A percentile compares a stretch with the other conserved stretches of the same genome.
These are phyloP conservation scores for Cryptoblepharus egeriae DNA, from an alignment of 2,797 vertebrate genomes.

Conservation along the genomic window DNA sequence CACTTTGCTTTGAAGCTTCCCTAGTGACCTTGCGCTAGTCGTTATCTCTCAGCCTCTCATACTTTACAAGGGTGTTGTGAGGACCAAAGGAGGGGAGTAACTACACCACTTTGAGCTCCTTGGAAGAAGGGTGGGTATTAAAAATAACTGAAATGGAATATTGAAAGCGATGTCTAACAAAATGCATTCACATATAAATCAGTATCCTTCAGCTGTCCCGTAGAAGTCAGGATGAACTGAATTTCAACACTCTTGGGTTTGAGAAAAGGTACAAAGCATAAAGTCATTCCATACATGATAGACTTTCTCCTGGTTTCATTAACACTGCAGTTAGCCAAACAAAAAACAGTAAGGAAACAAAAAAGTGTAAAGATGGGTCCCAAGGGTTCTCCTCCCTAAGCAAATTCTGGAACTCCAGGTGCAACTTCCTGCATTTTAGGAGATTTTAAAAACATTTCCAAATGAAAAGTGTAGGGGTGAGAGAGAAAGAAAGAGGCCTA, in stretches of 20 bases:
- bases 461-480: slow-evolving; percentile 60
- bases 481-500: slow-evolving; percentile 59
- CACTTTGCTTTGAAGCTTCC: too few relatives aligned
- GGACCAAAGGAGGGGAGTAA: too few relatives aligned
- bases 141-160: not conserved
- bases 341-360: slow-evolving; percentile 40
- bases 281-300: not conserved
- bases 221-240: slow-evolving; percentile 1
- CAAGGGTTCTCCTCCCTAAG: slow-evolving; percentile 1
- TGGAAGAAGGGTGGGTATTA: too few relatives aligned
- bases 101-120: too few relatives aligned
- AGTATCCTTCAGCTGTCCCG: not conserved
- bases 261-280: not conserved
- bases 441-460: slow-evolving; percentile 59
- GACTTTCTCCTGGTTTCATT: slow-evolving; percentile 16
- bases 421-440: slow-evolving; percentile 63
- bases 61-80: too few relatives aligned
- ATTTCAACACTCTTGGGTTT: not conserved
- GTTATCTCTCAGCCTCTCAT: too few relatives aligned
- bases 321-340: slow-evolving; percentile 2
- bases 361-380: slow-evolving; percentile 25
- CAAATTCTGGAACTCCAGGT: slow-evolving; percentile 63
- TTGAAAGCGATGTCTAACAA: slow-evolving; percentile 15
- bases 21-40: too few relatives aligned
- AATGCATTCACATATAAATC: slow-evolving; percentile 28